Conservation (phyloP, 2,797 vertebrate species). For the Onychomys leucogaster region DNA sequence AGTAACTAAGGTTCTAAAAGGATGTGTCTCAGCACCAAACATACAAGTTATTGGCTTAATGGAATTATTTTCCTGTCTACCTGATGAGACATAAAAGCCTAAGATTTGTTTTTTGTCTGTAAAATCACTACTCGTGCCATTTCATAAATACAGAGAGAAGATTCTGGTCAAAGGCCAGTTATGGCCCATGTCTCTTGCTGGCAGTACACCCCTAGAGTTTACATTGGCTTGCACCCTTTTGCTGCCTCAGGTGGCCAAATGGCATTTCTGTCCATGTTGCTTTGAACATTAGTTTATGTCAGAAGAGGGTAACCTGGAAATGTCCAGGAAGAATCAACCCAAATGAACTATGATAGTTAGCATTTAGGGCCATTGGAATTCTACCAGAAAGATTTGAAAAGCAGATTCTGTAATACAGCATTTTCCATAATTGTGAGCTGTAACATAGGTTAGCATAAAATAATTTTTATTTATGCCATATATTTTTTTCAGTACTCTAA, state of each 20-base stretch:
- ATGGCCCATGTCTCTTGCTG: neutral
- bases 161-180: neutral
- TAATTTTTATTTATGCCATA: slow-evolving; percentile 6
- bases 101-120: neutral
- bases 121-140: neutral
- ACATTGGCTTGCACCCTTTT: neutral
- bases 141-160: neutral
- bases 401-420: neutral
- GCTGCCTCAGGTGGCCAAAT: neutral
- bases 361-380: slow-evolving; percentile 1
- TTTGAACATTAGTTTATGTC: neutral
- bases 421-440: neutral
- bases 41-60: neutral
- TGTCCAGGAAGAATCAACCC: neutral
- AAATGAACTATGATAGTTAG: slow-evolving; percentile 41
- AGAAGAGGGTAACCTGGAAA: neutral
- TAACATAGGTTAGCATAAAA: slow-evolving; percentile 32
- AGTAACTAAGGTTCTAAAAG: neutral
- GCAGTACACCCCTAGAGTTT: neutral
- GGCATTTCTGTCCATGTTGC: neutral
- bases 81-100: neutral
- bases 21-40: neutral
- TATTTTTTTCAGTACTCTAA: slow-evolving; percentile 38
- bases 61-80: neutral
- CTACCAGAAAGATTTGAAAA: neutral